Evolutionary conservation across 2,888 invertebrate genomes (phyloP).

Genomic region (Cistogaster globosa): DNA sequence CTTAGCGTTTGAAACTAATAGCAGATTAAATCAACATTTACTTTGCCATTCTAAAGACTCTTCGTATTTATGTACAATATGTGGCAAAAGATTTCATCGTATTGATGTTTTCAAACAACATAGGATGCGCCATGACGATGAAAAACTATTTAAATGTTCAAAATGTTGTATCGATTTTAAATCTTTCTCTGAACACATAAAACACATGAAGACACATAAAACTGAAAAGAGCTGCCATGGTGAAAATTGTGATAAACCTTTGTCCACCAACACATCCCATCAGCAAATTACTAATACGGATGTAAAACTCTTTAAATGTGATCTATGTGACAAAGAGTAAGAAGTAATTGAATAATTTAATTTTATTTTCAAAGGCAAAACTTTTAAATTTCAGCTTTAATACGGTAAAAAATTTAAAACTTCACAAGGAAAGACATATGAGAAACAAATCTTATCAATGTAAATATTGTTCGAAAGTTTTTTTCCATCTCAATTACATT

Average conservation of each 20-base stretch:
- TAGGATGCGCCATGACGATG: constrained; percentile 84
- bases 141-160: constrained; percentile 84
- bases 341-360: not conserved
- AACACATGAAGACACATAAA: constrained; percentile 81
- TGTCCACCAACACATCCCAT: constrained; percentile 84
- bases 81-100: constrained; percentile 84
- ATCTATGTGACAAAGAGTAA: constrained; percentile 1
- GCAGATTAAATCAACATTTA: constrained; percentile 84
- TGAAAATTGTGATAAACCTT: constrained; percentile 85
- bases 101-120: constrained; percentile 85
- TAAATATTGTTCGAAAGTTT: not conserved
- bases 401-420: not conserved
- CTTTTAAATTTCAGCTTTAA: not conserved
- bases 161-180: constrained; percentile 85
- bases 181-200: constrained; percentile 84
- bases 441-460: not conserved
- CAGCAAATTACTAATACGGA: not conserved
- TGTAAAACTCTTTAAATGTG: not conserved
- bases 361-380: not conserved
- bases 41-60: constrained; percentile 84
- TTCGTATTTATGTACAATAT: constrained; percentile 84
- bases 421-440: not conserved
- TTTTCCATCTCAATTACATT: not conserved
- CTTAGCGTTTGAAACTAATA: constrained; percentile 30
- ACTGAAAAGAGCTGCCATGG: constrained; percentile 86